A percentile compares a stretch with the other conserved stretches of the same genome.
These are phyloP conservation scores for Acanthosepion esculentum DNA, from an alignment of 2,888 invertebrate genomes.

Conservation along the genomic window DNA sequence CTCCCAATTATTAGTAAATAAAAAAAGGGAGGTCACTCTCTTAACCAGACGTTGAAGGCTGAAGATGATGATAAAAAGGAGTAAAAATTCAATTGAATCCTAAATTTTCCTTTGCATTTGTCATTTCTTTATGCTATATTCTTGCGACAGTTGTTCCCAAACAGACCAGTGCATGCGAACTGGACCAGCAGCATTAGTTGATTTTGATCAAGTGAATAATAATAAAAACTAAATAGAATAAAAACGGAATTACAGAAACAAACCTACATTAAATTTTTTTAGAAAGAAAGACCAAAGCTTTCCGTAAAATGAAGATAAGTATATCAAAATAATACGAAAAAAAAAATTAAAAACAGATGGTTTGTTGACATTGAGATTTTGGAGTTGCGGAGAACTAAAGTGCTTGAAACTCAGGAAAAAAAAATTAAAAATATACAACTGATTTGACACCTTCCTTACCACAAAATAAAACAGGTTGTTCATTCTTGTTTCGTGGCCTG, in stretches of 20 bases:
- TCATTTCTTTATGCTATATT: background rate
- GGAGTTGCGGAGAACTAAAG: no score
- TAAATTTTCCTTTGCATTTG: no score
- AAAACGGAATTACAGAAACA: background rate
- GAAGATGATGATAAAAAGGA: no score
- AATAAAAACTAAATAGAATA: background rate
- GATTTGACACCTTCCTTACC: background rate
- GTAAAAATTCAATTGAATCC: no score
- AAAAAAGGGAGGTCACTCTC: slow-evolving; percentile 1
- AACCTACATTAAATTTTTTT: background rate
- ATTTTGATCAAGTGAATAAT: background rate
- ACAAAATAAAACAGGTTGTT: background rate
- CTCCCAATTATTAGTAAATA: background rate
- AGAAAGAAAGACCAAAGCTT: background rate
- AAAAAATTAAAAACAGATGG: background rate
- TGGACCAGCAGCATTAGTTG: background rate
- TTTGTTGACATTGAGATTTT: background rate
- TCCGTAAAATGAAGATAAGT: background rate
- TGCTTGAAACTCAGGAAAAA: background rate
- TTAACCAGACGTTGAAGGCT: background rate
- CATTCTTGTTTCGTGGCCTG: background rate
- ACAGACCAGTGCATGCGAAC: slow-evolving; percentile 33
- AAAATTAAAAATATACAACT: background rate
- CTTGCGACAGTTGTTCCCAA: background rate
- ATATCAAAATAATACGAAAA: background rate